Evolutionary conservation across 1,140 invertebrate genomes (phyloP).

Genomic region (Leptopilina boulardi): DNA sequence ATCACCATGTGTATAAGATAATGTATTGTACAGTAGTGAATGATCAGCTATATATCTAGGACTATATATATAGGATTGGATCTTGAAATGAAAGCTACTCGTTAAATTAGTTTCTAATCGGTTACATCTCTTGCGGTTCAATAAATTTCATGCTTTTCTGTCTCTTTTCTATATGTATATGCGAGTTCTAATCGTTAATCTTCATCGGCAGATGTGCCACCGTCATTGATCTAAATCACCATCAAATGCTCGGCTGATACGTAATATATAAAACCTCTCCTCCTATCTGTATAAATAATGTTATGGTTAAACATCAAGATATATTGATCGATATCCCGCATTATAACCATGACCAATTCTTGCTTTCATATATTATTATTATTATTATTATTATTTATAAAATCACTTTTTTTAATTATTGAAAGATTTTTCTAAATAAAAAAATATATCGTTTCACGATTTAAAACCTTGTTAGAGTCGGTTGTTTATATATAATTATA

Average conservation of each 20-base stretch:
- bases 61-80: slow-evolving; percentile 59
- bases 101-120: slow-evolving; percentile 68
- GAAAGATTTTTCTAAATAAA: too few relatives aligned
- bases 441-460: too few relatives aligned
- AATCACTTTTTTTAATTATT: too few relatives aligned
- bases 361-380: too few relatives aligned
- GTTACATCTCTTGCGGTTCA: slow-evolving; percentile 58
- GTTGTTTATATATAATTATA: too few relatives aligned
- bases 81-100: slow-evolving; percentile 64
- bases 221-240: slow-evolving; percentile 68
- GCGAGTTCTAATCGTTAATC: slow-evolving; percentile 65
- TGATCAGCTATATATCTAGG: slow-evolving; percentile 46
- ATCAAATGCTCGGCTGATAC: too few relatives aligned
- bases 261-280: slow-evolving; percentile 4
- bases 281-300: too few relatives aligned
- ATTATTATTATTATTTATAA: too few relatives aligned
- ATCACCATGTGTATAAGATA: neutral
- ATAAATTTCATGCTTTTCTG: slow-evolving; percentile 56
- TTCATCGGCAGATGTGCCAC: slow-evolving; percentile 64
- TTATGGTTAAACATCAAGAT: slow-evolving; percentile 22
- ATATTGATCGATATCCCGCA: neutral
- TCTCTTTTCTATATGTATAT: slow-evolving; percentile 42
- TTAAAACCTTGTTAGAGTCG: too few relatives aligned
- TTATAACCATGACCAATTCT: too few relatives aligned
- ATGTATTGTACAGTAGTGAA: slow-evolving; percentile 37